These are phyloP conservation scores for Gymnobelideus leadbeateri DNA, from an alignment of 2,113 vertebrate species.

Conservation along the genomic window DNA sequence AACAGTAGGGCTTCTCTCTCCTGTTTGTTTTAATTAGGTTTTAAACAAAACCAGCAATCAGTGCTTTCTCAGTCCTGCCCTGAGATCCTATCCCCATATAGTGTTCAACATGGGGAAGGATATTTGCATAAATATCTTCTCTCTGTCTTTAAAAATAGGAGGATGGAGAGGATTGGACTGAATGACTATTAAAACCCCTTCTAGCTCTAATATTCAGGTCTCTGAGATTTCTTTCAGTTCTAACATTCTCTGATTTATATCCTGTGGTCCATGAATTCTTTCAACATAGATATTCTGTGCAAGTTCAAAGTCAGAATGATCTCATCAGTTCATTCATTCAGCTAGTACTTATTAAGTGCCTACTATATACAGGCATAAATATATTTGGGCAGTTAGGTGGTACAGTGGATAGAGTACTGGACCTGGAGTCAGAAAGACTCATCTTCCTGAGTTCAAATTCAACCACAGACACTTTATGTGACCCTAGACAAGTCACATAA, in stretches of 20 bases:
- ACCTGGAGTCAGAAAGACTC: background rate
- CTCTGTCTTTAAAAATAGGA: background rate
- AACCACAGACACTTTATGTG: background rate
- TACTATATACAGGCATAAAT: background rate
- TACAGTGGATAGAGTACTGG: background rate
- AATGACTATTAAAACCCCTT: background rate
- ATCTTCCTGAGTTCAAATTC: background rate
- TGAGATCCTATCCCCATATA: background rate
- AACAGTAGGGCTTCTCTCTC: background rate
- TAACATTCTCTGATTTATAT: background rate
- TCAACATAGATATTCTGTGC: background rate
- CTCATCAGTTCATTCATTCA: background rate
- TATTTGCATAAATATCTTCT: background rate
- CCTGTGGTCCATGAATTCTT: background rate
- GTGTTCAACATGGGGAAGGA: background rate
- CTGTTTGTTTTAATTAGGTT: background rate
- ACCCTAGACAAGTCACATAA: background rate
- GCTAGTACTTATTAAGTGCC: background rate
- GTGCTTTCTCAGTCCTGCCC: background rate
- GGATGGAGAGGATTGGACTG: background rate
- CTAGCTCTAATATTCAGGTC: background rate
- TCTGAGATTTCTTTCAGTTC: background rate
- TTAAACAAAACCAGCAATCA: background rate
- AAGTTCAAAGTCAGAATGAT: background rate
- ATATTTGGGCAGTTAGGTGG: background rate